phyloP scores from a whole-genome alignment of 2,797 vertebrate species.

The Lateolabrax maculatus region DNA sequence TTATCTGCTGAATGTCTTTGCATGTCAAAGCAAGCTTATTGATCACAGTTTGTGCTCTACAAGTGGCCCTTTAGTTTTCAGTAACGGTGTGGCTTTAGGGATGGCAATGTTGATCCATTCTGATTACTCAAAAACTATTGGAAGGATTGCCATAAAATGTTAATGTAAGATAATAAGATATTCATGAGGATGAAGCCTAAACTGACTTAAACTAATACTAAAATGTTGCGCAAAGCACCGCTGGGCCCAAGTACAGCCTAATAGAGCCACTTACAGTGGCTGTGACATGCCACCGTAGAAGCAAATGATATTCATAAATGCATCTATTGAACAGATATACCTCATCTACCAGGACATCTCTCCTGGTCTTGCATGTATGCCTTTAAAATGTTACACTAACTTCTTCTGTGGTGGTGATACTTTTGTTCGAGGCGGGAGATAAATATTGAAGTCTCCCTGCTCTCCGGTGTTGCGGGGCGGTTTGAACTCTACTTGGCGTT shows the following conservation, averaged over 20 bases:
- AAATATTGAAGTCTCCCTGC: constrained; percentile 10
- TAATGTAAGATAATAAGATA: background rate
- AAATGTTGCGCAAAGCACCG: background rate
- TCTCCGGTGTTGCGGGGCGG: constrained; percentile 25
- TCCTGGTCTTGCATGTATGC: background rate
- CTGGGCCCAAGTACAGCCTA: background rate
- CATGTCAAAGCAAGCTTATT: background rate
- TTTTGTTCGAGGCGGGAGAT: constrained; percentile 9
- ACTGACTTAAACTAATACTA: background rate
- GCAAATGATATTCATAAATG: background rate
- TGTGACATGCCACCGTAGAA: background rate
- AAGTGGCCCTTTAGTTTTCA: background rate
- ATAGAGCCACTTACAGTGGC: background rate
- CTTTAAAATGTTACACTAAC: constrained; percentile 18
- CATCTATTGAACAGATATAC: background rate
- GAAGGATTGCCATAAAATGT: background rate
- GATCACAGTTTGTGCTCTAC: background rate
- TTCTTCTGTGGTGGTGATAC: constrained; percentile 10
- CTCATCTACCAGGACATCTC: background rate
- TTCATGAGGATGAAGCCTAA: background rate
- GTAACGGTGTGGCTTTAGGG: background rate
- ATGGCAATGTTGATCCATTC: background rate
- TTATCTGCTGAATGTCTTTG: background rate
- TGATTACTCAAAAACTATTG: background rate
- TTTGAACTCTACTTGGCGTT: constrained; percentile 22